Base-by-base conservation (phyloP, 2,797 vertebrate species). In the Ctenochaetus hawaiiensis region DNA sequence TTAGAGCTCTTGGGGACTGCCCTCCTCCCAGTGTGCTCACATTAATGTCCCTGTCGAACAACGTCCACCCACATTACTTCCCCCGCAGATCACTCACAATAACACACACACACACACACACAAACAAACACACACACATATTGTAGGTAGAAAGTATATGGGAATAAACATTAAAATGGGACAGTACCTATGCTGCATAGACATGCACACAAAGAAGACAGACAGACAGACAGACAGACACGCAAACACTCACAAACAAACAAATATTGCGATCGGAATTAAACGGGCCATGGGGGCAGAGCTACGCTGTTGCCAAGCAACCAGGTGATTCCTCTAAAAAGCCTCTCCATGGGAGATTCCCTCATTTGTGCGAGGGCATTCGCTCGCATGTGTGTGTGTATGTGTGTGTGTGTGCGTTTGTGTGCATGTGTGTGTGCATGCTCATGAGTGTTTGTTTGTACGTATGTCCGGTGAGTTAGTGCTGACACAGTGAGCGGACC, bases 321-420 rank as follows among this genome's bases (percentile, higher is more conserved):
- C 95, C 93, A 95, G 95, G 94, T 94, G 94, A 93, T 93, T 94
- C 93, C 94, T 94, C 88, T 80, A 87, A 94, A 94, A 89, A 91
- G 87, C 85, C 86, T 88, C 92, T 93, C 92, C 89, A 80, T 89
- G 90, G 92, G 94, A 95, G 93, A 94, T 93, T 93, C 92, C 94
- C 89, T 87, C 68, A 53, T 88, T 88, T 87, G 87, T 90, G 84
- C 85, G 82, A 86, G 89, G 87, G 85, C 89, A 91, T 92, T 91
- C 84, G 80, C 87, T 63, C 20, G 59, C 17, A 20, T 18, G 22
- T 39, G 10, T 14, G 34, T 43, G 47, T n/a, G 43, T 67, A 67
- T 56, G 26, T 53, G 48, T n/a, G 16, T 49, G 60, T 45, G 47
- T 48, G 64, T 72, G 59, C 78, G 68, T 30, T 26, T 41, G 62